Evolutionary conservation across 2,888 invertebrate species (phyloP), one percentile per base, ranked within the genome.

Genomic region (Eupithecia dodoneata): DNA sequence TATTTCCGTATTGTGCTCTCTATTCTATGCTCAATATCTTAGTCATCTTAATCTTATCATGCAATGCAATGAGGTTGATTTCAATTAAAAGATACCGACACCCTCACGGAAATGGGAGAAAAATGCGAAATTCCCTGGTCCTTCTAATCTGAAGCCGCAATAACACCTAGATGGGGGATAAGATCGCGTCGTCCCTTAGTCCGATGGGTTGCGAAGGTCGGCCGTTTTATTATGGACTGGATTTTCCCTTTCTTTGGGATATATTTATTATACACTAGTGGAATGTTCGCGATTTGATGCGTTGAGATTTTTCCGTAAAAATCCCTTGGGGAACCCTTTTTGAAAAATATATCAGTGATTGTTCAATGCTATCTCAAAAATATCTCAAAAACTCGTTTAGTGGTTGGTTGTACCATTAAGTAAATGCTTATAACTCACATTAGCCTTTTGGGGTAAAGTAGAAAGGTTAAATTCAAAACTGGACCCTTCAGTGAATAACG

Each of bases 161-260:
- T 86, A 87, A 87, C 83, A 84, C 82, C 83, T 80, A 85, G 84
- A 81, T 80, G 77, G 75, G 75, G 82, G 83, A 85, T 87, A 84
- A 84, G 86, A 87, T 83, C 76, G 76, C 80, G 80, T 85, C 85
- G 83, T 75, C 82, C 84, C 85, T 87, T 87, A 88, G 85, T 84
- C 83, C 83, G 87, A 87, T 87, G 86, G 87, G 77, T 85, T 79
- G 83, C 79, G 83, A 84, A 85, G 84, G 84, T 82, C 72, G 80
- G 70, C 71, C 76, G 74, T 80, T 82, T 81, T 80, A 81, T 81
- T 82, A 81, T 82, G 75, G 76, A 83, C 76, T 78, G 77, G 79
- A 80, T 81, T 82, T 80, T 79, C 83, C 84, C 79, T 82, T 79
- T 76, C 74, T 74, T 74, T 67, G 63, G 76, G 75, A 79, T 81